Evolutionary conservation across 2,888 invertebrate species (phyloP), one percentile per base, ranked within the genome.

Genomic region (Anthrax anthrax): DNA sequence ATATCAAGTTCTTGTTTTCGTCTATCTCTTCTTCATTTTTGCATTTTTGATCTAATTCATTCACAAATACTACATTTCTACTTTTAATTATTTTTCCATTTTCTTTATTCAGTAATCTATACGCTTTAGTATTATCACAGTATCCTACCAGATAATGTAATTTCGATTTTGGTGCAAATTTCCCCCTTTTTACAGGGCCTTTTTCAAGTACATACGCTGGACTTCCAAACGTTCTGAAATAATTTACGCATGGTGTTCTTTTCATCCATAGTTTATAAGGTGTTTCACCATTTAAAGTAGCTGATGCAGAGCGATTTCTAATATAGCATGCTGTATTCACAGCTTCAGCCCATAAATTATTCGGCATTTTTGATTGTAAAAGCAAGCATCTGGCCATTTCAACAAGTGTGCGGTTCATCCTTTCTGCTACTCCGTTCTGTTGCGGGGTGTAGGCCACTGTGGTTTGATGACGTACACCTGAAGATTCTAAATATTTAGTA

Each of bases 221-320:
- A 19, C 55, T 54, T 8, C 68, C 68, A 59, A 71, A 69, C 17
- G 59, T 54, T 40, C 54, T 54, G 13, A 68, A 44, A 18, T 61
- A 54, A 32, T 48, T 50, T 2, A 69, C 38, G 47, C 62, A 52
- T 23, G 60, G 61, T 50, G 60, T 61, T 3, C 50, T 49, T 13
- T 57, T 55, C 34, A 55, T 50, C 63, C 65, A 67, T 6, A 57
- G n/a, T 50, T 66, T 64, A 46, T 57, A 56, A 2, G 67, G 62
- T 1, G 62, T 62, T 48, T 51, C 52, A 4, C 6, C 5, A 5
- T n/a, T 19, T 17, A 18, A 23, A 6, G 23, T 6, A 23, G 5
- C 8, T 4, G 39, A n/a, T 18, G n/a, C 14, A 3, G 9, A 18
- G 2, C 13, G 19, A 19, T 39, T 39, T 13, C 18, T 4, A 23